phyloP scores from a whole-genome alignment of 2,113 vertebrate genomes.

The Phylloscopus trochilus region DNA sequence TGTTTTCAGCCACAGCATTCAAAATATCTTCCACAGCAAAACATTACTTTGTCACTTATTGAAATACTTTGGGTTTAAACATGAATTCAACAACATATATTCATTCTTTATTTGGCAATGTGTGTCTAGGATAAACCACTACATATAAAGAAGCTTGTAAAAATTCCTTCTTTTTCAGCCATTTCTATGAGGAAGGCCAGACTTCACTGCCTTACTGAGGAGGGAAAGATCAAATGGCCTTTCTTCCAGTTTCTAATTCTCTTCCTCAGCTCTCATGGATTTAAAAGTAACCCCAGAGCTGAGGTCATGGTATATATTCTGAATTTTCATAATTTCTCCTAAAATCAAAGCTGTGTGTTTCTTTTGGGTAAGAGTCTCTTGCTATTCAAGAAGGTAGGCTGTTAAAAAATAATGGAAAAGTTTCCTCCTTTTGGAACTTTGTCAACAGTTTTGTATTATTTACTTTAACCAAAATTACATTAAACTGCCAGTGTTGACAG shows the following conservation, averaged over 20 bases:
- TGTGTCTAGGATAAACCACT: neutral
- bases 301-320: neutral
- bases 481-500: neutral
- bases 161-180: neutral
- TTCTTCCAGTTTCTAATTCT: neutral
- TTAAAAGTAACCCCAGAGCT: neutral
- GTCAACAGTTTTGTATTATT: neutral
- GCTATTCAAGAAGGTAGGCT: neutral
- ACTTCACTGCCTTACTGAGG: neutral
- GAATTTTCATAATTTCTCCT: neutral
- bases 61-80: neutral
- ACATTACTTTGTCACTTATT: neutral
- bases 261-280: neutral
- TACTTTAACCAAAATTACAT: neutral
- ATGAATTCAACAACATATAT: neutral
- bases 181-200: neutral
- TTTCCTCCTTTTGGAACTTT: neutral
- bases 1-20: neutral
- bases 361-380: neutral
- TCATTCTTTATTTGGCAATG: neutral
- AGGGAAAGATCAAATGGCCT: neutral
- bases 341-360: neutral
- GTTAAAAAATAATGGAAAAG: conserved; percentile 7
- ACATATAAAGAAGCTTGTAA: neutral
- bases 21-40: neutral